Percentiles rank a stretch among this genome's conserved stretches.
phyloP scores from a whole-genome alignment of 2,113 vertebrate genomes.

The Emydura subglobosa region DNA sequence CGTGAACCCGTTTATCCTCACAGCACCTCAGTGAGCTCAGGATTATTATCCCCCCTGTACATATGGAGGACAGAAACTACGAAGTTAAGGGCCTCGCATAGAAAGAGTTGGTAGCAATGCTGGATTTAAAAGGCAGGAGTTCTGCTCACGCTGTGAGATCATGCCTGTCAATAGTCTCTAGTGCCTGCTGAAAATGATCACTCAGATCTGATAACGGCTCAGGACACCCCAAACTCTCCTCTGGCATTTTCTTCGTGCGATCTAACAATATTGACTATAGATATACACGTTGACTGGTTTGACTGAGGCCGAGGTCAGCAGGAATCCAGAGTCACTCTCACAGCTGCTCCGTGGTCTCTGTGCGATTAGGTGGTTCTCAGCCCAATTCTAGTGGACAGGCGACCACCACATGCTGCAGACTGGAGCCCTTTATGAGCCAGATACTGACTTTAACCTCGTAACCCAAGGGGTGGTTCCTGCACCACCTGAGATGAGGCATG shows the following conservation, averaged over 20 bases:
- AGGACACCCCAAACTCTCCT: neutral
- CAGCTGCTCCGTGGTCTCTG: neutral
- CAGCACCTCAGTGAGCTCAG: neutral
- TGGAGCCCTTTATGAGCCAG: neutral
- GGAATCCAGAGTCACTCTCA: neutral
- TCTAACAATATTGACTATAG: neutral
- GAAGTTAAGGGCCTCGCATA: neutral
- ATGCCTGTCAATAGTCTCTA: neutral
- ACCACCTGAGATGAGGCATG: fast-evolving
- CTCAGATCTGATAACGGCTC: neutral
- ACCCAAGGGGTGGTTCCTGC: fast-evolving
- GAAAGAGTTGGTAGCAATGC: neutral
- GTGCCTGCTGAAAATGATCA: neutral
- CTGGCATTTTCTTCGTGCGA: neutral
- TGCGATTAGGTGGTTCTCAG: neutral
- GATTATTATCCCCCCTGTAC: neutral
- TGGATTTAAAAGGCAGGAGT: neutral
- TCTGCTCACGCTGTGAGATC: neutral
- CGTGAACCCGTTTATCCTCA: no score
- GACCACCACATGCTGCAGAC: neutral
- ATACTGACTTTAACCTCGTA: neutral
- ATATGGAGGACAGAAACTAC: neutral
- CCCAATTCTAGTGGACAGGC: neutral
- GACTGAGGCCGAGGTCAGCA: neutral
- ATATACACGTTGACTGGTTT: neutral